These are phyloP conservation scores for Orius insidiosus DNA, from an alignment of 1,140 invertebrate species.

Conservation along the genomic window DNA sequence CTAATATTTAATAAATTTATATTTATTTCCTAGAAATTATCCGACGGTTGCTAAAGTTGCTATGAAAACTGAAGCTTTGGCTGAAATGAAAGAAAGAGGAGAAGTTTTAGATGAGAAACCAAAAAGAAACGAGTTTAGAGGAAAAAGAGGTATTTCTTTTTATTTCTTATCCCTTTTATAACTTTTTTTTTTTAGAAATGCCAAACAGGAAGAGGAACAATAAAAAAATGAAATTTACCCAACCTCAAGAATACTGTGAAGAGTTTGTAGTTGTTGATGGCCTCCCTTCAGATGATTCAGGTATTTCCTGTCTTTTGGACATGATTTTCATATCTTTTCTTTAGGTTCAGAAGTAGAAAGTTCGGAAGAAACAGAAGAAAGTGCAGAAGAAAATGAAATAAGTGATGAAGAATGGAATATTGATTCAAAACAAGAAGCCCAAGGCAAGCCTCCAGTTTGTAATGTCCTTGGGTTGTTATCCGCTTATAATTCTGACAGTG, in stretches of 20 bases:
- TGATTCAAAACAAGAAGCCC: too few species aligned
- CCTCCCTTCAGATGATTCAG: not conserved
- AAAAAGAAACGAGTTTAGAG: not conserved
- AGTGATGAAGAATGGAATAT: slow-evolving; percentile 15
- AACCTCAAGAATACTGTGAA: not conserved
- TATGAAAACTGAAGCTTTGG: not conserved
- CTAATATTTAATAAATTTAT: too few species aligned
- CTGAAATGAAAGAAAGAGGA: slow-evolving; percentile 12
- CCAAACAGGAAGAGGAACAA: not conserved
- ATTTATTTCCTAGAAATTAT: slow-evolving; percentile 29
- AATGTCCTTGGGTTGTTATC: not conserved
- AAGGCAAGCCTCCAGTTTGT: not conserved
- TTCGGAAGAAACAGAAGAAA: not conserved
- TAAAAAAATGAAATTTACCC: not conserved
- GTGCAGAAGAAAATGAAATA: slow-evolving; percentile 6
- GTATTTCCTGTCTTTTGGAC: not conserved
- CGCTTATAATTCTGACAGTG: not conserved
- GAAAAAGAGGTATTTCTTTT: too few species aligned
- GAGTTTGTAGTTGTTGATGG: not conserved
- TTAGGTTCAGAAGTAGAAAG: not conserved
- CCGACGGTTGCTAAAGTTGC: slow-evolving; percentile 21
- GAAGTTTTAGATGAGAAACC: not conserved
- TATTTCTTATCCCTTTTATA: too few species aligned
- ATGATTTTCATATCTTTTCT: not conserved
- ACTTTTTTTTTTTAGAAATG: too few species aligned